phyloP scores from a whole-genome alignment of 92 coral and sea anemone species.

The Pocillopora meandrina region DNA sequence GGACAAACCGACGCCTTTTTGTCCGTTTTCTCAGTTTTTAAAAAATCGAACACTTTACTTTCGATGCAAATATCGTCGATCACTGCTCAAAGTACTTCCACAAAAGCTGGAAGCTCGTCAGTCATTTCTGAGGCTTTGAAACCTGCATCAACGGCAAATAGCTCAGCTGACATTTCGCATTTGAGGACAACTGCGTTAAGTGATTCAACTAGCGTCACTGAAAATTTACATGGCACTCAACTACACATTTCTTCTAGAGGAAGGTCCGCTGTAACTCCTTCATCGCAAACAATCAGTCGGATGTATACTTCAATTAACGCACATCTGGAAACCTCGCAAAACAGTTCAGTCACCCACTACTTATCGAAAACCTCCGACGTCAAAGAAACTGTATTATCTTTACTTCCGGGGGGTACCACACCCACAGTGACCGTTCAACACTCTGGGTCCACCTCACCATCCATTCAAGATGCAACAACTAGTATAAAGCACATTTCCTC shows the following conservation, averaged over 20 bases:
- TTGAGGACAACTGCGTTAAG: background rate
- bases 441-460: background rate
- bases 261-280: background rate
- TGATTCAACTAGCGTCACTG: background rate
- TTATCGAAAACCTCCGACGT: background rate
- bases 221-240: background rate
- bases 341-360: background rate
- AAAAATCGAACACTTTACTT: background rate
- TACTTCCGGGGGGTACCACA: background rate
- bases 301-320: background rate
- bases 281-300: background rate
- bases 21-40: background rate
- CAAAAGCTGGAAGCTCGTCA: background rate
- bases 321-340: background rate
- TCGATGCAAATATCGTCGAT: background rate
- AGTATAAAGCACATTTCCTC: background rate
- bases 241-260: background rate
- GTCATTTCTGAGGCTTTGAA: background rate
- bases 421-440: background rate
- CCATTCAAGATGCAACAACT: background rate
- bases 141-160: background rate
- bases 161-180: background rate
- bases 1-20: constrained; percentile 5
- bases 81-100: background rate
- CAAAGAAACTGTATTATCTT: background rate